These are phyloP conservation scores for Meriones psammophilus DNA, from an alignment of 2,797 vertebrate species.

Conservation along the genomic window DNA sequence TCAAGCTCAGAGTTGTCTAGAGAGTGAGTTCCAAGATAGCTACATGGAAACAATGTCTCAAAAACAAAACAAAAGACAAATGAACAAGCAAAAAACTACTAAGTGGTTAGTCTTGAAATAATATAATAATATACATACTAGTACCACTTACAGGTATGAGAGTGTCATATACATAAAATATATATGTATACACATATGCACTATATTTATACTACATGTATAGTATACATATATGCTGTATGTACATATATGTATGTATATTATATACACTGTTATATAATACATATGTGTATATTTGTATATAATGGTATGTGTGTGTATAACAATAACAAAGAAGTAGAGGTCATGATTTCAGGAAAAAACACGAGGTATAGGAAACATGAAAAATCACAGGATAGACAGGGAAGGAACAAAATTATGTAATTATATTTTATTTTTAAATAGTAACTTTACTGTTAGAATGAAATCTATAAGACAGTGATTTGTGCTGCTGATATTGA, in stretches of 20 bases:
- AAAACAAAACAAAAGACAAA: too few species aligned
- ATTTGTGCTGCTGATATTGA: conserved; percentile 40
- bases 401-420: not conserved
- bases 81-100: not conserved
- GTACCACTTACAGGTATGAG: not conserved
- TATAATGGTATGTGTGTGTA: not conserved
- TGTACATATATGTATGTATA: too few species aligned
- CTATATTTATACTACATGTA: too few species aligned
- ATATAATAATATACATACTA: not conserved
- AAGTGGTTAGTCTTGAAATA: not conserved
- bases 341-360: not conserved
- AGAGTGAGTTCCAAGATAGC: too few species aligned
- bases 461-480: conserved; percentile 5
- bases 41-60: too few species aligned
- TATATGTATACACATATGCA: not conserved
- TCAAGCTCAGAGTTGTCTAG: too few species aligned
- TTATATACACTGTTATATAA: too few species aligned
- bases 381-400: not conserved
- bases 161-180: too few species aligned
- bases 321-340: not conserved
- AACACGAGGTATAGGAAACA: not conserved
- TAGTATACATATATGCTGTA: too few species aligned
- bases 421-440: not conserved
- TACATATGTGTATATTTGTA: too few species aligned
- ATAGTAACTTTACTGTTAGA: not conserved